These are phyloP conservation scores for Orgyia antiqua DNA, from an alignment of 2,888 invertebrate species.

Conservation along the genomic window DNA sequence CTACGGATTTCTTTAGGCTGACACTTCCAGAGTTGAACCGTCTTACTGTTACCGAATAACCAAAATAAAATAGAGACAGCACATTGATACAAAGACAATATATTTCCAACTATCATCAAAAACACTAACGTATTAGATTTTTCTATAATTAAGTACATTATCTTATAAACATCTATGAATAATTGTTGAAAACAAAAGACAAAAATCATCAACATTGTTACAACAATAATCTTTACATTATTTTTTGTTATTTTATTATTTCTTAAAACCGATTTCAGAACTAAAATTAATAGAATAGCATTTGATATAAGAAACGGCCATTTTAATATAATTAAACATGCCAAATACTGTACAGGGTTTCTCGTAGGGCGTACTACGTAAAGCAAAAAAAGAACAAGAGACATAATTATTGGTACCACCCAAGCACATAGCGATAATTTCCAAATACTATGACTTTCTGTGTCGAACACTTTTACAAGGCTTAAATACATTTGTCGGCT, in stretches of 20 bases:
- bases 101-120: conserved; percentile 24
- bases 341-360: conserved; percentile 21
- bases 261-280: conserved; percentile 41
- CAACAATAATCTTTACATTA: conserved; percentile 41
- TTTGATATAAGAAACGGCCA: conserved; percentile 55
- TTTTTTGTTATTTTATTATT: conserved; percentile 37
- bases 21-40: conserved; percentile 48
- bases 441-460: conserved; percentile 30
- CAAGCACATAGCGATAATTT: conserved; percentile 44
- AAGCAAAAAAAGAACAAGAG: conserved; percentile 21
- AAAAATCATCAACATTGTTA: conserved; percentile 52
- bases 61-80: conserved; percentile 55
- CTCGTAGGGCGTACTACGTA: conserved; percentile 16
- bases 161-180: conserved; percentile 42
- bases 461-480: conserved; percentile 51
- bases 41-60: conserved; percentile 58
- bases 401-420: conserved; percentile 35
- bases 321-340: conserved; percentile 43
- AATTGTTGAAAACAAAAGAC: conserved; percentile 57
- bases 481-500: conserved; percentile 54
- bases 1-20: conserved; percentile 10
- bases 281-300: conserved; percentile 41
- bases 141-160: conserved; percentile 30
- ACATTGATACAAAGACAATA: conserved; percentile 52
- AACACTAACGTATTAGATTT: conserved; percentile 15